Percentiles rank a stretch among this genome's conserved stretches.
phyloP scores from a whole-genome alignment of 2,888 invertebrate genomes.

The Plusia festucae region DNA sequence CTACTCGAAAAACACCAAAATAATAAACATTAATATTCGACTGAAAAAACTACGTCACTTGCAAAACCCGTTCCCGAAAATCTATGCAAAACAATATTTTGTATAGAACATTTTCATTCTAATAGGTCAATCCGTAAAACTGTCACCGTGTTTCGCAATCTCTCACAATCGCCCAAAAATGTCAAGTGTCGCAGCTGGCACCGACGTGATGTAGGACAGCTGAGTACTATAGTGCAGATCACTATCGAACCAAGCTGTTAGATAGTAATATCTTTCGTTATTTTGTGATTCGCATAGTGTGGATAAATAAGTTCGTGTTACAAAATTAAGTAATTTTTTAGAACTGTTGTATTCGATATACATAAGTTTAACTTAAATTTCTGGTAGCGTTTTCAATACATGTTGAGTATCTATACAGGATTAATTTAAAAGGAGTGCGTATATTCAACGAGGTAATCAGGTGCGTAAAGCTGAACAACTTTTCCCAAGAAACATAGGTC shows the following conservation, averaged over 20 bases:
- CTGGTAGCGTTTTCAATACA: too few species aligned
- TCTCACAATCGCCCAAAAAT: slow-evolving; percentile 4
- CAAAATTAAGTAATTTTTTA: background rate
- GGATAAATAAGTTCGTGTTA: too few species aligned
- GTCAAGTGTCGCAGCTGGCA: slow-evolving; percentile 4
- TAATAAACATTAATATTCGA: background rate
- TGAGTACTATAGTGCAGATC: background rate
- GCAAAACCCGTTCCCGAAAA: background rate
- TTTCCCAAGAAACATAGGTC: too few species aligned
- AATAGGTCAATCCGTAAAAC: background rate
- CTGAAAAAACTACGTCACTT: background rate
- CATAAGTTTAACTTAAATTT: too few species aligned
- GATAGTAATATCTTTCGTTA: background rate
- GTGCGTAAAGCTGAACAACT: too few species aligned
- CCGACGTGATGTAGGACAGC: background rate
- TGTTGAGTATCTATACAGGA: too few species aligned
- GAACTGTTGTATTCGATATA: background rate
- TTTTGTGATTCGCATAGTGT: background rate
- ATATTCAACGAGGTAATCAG: too few species aligned
- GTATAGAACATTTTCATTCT: background rate
- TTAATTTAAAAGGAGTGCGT: too few species aligned
- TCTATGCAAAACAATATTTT: background rate
- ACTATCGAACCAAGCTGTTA: background rate
- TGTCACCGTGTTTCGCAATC: slow-evolving; percentile 4
- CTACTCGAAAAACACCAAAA: too few species aligned